These are phyloP conservation scores for Parazoanthus swiftii DNA, from an alignment of 92 coral and sea anemone species.

Conservation along the genomic window DNA sequence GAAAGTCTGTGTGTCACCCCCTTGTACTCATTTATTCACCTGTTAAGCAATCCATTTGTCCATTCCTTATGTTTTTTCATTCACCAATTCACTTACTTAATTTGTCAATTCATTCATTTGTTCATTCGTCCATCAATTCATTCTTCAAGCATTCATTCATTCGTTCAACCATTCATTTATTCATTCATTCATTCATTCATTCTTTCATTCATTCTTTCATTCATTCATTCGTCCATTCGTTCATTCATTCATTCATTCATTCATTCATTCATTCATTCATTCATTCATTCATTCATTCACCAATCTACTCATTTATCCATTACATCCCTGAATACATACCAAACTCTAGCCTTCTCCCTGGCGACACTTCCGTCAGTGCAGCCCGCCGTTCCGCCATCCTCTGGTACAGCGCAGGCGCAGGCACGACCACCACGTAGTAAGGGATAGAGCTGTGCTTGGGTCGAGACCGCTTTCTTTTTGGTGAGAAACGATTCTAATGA, in stretches of 20 bases:
- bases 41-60: not conserved
- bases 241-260: not conserved
- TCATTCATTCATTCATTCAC: not conserved
- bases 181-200: not conserved
- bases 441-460: slow-evolving; percentile 6
- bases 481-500: slow-evolving; percentile 20
- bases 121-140: too few species aligned
- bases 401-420: slow-evolving; percentile 31
- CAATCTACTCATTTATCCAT: not conserved
- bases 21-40: too few species aligned
- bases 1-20: too few species aligned
- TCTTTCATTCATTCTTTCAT: not conserved
- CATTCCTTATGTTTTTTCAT: not conserved
- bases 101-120: not conserved
- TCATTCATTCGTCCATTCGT: not conserved
- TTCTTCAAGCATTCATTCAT: not conserved
- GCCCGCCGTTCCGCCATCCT: slow-evolving; percentile 31
- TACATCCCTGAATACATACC: not conserved
- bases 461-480: not conserved
- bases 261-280: not conserved
- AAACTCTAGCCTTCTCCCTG: not conserved
- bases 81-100: not conserved
- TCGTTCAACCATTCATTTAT: not conserved
- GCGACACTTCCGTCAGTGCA: not conserved
- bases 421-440: slow-evolving; percentile 37